phyloP scores from a whole-genome alignment of 2,888 invertebrate species.

The Scrobipalpa costella region DNA sequence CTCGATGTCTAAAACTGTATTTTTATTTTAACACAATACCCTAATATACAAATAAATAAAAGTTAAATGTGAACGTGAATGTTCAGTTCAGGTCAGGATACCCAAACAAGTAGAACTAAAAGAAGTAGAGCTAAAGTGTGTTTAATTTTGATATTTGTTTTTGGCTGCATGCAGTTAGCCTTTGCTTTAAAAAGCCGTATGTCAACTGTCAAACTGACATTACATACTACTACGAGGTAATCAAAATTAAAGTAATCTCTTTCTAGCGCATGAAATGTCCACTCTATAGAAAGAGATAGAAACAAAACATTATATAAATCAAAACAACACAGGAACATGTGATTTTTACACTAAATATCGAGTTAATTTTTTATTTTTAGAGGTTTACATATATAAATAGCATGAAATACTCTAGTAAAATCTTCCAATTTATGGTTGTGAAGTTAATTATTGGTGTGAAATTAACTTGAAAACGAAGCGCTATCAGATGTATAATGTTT shows the following conservation, averaged over 20 bases:
- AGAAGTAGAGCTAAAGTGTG: too few relatives aligned
- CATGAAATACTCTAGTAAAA: not conserved
- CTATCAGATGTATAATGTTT: not conserved
- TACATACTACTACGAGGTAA: too few relatives aligned
- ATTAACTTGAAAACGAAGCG: not conserved
- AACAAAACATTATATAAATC: not conserved
- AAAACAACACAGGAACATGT: not conserved
- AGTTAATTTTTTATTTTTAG: not conserved
- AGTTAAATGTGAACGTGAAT: too few relatives aligned
- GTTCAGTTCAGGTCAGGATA: too few relatives aligned
- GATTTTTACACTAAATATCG: not conserved
- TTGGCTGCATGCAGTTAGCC: too few relatives aligned
- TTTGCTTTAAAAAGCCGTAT: not conserved
- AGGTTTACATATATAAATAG: not conserved
- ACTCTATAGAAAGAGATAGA: not conserved
- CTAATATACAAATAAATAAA: not conserved
- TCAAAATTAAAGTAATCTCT: not conserved
- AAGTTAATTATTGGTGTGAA: not conserved
- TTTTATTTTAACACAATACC: slow-evolving; percentile 26
- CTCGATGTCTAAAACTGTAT: slow-evolving; percentile 61
- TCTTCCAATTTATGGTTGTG: not conserved
- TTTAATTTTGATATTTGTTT: too few relatives aligned
- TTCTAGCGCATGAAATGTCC: not conserved
- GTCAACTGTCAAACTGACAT: not conserved
- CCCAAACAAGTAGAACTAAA: too few relatives aligned